Percentiles rank a stretch among this genome's conserved stretches.
phyloP scores from a whole-genome alignment of 2,113 vertebrate species.

The Notothenia rossii region DNA sequence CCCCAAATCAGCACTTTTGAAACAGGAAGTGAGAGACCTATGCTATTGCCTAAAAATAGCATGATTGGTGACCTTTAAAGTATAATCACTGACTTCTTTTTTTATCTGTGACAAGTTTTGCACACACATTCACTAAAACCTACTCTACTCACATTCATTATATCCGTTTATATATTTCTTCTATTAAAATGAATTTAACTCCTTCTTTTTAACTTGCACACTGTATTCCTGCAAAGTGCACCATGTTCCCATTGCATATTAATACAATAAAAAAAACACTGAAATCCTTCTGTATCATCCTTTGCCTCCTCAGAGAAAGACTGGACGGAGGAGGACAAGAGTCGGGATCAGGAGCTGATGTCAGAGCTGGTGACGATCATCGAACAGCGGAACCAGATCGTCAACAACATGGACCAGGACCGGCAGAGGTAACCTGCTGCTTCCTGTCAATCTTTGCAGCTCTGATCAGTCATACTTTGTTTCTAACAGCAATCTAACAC shows the following conservation, averaged over 20 bases:
- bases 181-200: neutral
- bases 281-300: neutral
- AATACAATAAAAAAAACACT: neutral
- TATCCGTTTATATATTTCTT: neutral
- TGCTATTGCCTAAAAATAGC: no score
- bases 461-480: neutral
- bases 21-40: no score
- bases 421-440: conserved; percentile 89
- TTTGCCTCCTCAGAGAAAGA: conserved; percentile 90
- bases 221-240: neutral
- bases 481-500: neutral
- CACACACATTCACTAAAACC: neutral
- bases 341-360: conserved; percentile 94
- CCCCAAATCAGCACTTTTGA: no score
- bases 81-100: neutral
- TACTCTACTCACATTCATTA: neutral
- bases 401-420: conserved; percentile 97
- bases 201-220: neutral
- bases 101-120: neutral
- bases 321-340: conserved; percentile 93
- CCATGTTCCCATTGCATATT: neutral
- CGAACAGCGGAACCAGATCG: conserved; percentile 96
- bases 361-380: conserved; percentile 94
- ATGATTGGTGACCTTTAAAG: no score
- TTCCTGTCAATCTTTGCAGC: neutral